Base-by-base conservation (phyloP, 2,113 vertebrate species). In the Cranoglanis bouderius region DNA sequence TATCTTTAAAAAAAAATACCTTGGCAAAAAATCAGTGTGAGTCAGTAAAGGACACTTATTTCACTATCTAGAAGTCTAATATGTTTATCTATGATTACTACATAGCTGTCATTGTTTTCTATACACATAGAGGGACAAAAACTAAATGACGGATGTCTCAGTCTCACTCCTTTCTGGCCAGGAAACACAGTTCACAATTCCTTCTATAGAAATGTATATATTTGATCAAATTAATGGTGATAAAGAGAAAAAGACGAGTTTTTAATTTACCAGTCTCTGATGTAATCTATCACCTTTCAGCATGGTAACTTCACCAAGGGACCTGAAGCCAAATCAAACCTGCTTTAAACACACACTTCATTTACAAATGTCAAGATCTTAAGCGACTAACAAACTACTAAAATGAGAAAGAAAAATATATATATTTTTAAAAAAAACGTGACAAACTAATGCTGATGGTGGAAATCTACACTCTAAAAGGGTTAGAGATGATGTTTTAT, bases 181-280 rank as follows among this genome's bases (percentile, higher is more conserved):
- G 29, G 6, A 63, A 29, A 18, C 40, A 40, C 4, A 74, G 35
- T 14, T 1, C 29, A 78, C 6, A 49, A 51, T 51, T 51, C 24
- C 40, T 26, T 77, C 43, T 46, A 6, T 3, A 49, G 49, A 3
- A 14, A 19, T 53, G 77, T 81, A 49, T 32, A 9, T 26, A 10
- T 81, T 53, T 55, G 2, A 59, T 59, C 32, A 38, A 82, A 14
- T 94, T 95, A 95, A 95, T 94, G 94, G 94, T 94, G 94, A 93
- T 77, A 70, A 90, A 92, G 26, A 32, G 4, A n/a, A 90, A 90
- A 87, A 91, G 85, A 90, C 90, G 89, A 85, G 88, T 72, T 26
- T 91, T 88, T 85, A 92, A 93, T 91, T 92, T 90, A 92, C 90
- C 92, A 90, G 90, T 92, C 63, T 91, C 75, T 89, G 92, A 84